A percentile compares a stretch with the other conserved stretches of the same genome.
Conservation (phyloP, 2,797 vertebrate species). For the Champsocephalus esox region DNA sequence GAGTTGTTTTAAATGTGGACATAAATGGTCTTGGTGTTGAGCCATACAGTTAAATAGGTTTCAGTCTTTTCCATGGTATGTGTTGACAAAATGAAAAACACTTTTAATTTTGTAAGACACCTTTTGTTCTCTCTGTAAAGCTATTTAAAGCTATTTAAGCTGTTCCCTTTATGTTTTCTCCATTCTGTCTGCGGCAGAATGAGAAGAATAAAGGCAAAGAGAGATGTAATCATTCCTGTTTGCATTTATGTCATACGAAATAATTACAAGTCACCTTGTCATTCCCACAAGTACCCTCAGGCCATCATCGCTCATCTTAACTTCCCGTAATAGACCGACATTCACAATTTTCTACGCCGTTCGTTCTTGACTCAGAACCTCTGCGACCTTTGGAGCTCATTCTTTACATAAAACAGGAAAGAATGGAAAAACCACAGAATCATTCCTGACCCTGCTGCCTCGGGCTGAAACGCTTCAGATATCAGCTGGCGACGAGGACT, state of each 20-base stretch:
- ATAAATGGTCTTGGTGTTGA: not conserved
- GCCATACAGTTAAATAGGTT: not conserved
- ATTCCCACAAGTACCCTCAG: slow-evolving; percentile 10
- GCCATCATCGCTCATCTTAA: not conserved
- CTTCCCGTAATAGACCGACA: slow-evolving; percentile 2
- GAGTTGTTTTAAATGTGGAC: not conserved
- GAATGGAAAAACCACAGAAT: slow-evolving; percentile 18
- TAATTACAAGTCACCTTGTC: slow-evolving; percentile 3
- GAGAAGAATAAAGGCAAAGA: slow-evolving; percentile 15
- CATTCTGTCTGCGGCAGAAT: not conserved
- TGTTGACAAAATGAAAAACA: not conserved
- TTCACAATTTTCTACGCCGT: not conserved
- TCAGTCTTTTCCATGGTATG: not conserved
- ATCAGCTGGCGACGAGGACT: not conserved
- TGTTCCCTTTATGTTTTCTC: not conserved
- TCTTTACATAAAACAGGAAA: slow-evolving; percentile 15
- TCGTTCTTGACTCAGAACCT: not conserved
- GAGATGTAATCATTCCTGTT: not conserved
- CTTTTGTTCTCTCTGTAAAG: not conserved
- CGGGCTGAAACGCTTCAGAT: slow-evolving; percentile 52
- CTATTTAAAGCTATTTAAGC: not conserved
- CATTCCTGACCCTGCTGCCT: slow-evolving; percentile 28
- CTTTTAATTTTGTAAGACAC: not conserved
- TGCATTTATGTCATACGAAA: slow-evolving; percentile 33
- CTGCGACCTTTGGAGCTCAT: slow-evolving; percentile 20